Percentiles rank a stretch among this genome's conserved stretches.
These are phyloP conservation scores for Periophthalmus modestus DNA, from an alignment of 2,113 vertebrate genomes.

Conservation along the genomic window DNA sequence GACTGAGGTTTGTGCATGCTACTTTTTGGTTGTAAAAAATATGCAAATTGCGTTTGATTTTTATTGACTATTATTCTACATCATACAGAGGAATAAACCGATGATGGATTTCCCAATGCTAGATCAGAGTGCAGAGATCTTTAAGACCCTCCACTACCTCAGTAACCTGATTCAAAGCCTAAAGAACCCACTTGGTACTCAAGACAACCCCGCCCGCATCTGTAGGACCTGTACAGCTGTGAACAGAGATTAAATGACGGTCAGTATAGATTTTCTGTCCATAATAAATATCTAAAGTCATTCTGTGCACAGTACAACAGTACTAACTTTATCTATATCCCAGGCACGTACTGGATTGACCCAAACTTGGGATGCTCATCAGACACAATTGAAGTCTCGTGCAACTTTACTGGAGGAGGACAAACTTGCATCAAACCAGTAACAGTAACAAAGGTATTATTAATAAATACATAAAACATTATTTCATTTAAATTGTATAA, in stretches of 20 bases:
- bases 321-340: background rate
- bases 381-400: slow-evolving; percentile 92
- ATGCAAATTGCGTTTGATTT: background rate
- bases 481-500: slow-evolving; percentile 7
- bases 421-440: slow-evolving; percentile 92
- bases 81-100: slow-evolving; percentile 77
- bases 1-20: slow-evolving; percentile 79
- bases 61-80: background rate
- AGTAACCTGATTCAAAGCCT: slow-evolving; percentile 98
- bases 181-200: slow-evolving; percentile 95
- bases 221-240: slow-evolving; percentile 98
- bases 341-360: slow-evolving; percentile 97
- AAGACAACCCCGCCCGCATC: slow-evolving; percentile 94
- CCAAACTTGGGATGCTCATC: slow-evolving; percentile 95
- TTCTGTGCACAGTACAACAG: too few relatives aligned
- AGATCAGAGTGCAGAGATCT: slow-evolving; percentile 94
- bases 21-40: background rate
- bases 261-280: slow-evolving; percentile 27
- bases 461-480: background rate
- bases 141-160: slow-evolving; percentile 99
- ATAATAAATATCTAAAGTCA: background rate
- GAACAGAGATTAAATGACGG: slow-evolving; percentile 90
- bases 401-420: slow-evolving; percentile 92
- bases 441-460: slow-evolving; percentile 88
- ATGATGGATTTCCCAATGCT: slow-evolving; percentile 85